Conservation (phyloP, 2,797 vertebrate genomes). For the Selene dorsalis region DNA sequence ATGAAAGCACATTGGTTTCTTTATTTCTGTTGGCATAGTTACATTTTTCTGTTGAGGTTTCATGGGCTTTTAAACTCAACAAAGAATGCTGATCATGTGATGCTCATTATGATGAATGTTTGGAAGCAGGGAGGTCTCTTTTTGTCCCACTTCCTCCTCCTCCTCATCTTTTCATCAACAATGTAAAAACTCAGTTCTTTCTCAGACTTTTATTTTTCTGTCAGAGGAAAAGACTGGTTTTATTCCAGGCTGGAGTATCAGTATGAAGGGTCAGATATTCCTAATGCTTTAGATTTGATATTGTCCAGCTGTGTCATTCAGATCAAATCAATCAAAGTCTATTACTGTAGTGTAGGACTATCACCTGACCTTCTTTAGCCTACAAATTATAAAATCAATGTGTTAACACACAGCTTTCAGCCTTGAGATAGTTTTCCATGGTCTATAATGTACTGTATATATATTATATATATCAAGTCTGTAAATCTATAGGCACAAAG, state of each 20-base stretch:
- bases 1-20: constrained; percentile 10
- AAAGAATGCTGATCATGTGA: constrained; percentile 4
- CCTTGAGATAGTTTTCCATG: too few relatives aligned
- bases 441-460: too few relatives aligned
- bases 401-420: too few relatives aligned
- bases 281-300: not conserved
- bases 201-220: not conserved
- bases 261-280: not conserved
- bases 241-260: not conserved
- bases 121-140: not conserved
- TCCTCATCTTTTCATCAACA: not conserved
- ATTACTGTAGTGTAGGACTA: not conserved
- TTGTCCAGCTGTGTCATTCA: not conserved
- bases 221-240: not conserved
- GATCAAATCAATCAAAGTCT: not conserved
- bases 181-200: not conserved
- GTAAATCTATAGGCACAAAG: too few relatives aligned
- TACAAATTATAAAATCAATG: too few relatives aligned
- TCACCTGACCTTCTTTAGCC: too few relatives aligned
- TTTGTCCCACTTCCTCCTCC: not conserved
- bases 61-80: not conserved
- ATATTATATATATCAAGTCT: too few relatives aligned
- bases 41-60: not conserved
- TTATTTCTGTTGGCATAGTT: constrained; percentile 10
- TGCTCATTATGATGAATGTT: not conserved